A percentile compares a stretch with the other conserved stretches of the same genome.
Conservation (phyloP, 2,888 invertebrate genomes). For the Saturnia pavonia region DNA sequence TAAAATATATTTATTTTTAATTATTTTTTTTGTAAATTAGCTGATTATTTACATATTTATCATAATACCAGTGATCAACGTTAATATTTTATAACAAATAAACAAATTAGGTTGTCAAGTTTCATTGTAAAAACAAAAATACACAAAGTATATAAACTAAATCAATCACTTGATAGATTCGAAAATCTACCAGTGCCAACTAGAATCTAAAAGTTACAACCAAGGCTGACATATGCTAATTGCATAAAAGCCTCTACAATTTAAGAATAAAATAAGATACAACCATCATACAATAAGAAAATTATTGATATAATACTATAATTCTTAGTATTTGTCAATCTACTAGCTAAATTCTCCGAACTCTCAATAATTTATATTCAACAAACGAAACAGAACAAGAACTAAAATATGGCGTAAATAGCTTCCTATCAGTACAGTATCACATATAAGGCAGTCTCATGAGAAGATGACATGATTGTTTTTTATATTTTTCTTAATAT, state of each 20-base stretch:
- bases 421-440: conserved; percentile 54
- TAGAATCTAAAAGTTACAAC: background rate
- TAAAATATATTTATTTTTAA: background rate
- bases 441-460: conserved; percentile 67
- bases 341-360: conserved; percentile 20
- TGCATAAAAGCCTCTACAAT: too few relatives aligned
- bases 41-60: background rate
- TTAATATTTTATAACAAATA: background rate
- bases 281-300: background rate
- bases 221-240: too few relatives aligned
- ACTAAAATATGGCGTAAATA: conserved; percentile 15
- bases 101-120: background rate
- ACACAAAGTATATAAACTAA: background rate
- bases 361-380: conserved; percentile 12
- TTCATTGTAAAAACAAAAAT: background rate
- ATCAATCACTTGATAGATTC: background rate
- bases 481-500: conserved; percentile 30
- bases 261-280: too few relatives aligned
- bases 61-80: background rate
- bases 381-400: conserved; percentile 12
- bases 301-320: background rate
- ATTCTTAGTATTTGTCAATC: background rate
- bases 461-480: conserved; percentile 50
- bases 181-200: background rate
- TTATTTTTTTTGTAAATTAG: background rate